Base-by-base conservation (phyloP, 2,797 vertebrate genomes). In the Danio kyathit region DNA sequence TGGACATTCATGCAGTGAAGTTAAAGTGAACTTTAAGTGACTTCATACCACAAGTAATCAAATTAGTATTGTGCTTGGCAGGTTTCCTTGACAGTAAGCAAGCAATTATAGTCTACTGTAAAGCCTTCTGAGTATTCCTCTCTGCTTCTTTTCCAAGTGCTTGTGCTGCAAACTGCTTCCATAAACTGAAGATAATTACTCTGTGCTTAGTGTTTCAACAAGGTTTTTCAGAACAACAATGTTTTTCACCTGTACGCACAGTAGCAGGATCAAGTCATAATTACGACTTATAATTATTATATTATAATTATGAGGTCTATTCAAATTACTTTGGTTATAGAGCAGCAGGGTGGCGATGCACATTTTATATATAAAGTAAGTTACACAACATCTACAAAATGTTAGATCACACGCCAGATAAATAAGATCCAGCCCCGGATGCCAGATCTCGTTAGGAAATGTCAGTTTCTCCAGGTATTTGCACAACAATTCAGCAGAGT, bases 181-280 rank as follows among this genome's bases (percentile, higher is more conserved):
- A 83, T 90, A 89, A 87, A 88, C 82, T n/a, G 54, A 40, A 49
- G 84, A 80, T 88, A 90, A 89, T 89, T 91, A 88, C 82, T 76
- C 48, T 41, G 85, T 78, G 87, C 87, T 88, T 88, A 87, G 85
- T 83, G 74, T 85, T 83, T 82, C 74, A 80, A 21, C 78, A 85
- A 76, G 57, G 64, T 71, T 29, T 29, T 29, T 29, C 29, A 49
- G 73, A 88, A 87, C 69, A 73, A 67, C 74, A 77, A 29, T 0
- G 41, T 63, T 41, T 49, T 77, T 84, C 59, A 82, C 73, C 72
- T 74, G 40, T 38, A 63, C 54, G 76, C 49, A 63, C 61, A 16
- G 44, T 49, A 76, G 69, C 76, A 48, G 21, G 21, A 5, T 29
- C 29, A 29, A n/a, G 3, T 29, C 29, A 29, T 29, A 29, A 29